phyloP scores from a whole-genome alignment of 2,113 vertebrate genomes.

The Phalacrocorax brasilianus region DNA sequence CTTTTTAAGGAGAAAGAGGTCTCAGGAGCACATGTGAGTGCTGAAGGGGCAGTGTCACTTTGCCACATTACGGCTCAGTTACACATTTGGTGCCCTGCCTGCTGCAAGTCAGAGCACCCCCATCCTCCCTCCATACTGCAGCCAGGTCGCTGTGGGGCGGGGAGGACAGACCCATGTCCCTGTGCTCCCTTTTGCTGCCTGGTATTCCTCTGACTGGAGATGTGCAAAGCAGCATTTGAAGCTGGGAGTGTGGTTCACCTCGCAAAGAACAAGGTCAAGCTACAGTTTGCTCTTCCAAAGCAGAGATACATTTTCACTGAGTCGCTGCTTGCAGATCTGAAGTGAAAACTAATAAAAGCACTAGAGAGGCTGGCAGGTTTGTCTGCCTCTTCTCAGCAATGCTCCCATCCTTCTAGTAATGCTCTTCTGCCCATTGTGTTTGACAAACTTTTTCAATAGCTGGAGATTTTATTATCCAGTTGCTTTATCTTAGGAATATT shows the following conservation, averaged over 20 bases:
- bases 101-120: background rate
- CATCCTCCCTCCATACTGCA: accelerated
- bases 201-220: background rate
- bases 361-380: background rate
- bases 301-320: background rate
- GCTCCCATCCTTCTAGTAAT: background rate
- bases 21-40: background rate
- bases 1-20: background rate
- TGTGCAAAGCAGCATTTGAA: background rate
- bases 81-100: background rate
- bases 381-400: background rate
- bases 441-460: background rate
- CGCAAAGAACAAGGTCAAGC: background rate
- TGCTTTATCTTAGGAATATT: background rate
- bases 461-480: background rate
- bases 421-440: background rate
- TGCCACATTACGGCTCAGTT: background rate
- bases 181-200: background rate
- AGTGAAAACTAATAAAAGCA: background rate
- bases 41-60: background rate
- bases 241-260: background rate
- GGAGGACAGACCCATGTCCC: background rate
- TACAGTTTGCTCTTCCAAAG: background rate
- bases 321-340: background rate
- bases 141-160: accelerated